Base-by-base conservation (phyloP, 2,888 invertebrate genomes). In the Eugnorisma glareosa region DNA sequence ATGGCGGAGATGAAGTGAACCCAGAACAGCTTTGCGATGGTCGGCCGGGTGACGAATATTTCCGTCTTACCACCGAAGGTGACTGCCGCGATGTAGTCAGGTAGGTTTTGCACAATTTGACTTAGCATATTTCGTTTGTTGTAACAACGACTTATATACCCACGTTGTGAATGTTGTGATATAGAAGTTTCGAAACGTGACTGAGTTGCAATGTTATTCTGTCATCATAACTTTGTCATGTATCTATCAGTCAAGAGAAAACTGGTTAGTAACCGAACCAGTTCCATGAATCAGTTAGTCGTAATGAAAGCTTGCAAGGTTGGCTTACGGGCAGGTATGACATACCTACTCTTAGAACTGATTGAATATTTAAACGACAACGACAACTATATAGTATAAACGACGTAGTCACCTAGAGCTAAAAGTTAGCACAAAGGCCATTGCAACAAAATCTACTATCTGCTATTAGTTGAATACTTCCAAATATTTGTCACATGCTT, bases 41-140 rank as follows among this genome's bases (percentile, higher is more conserved):
- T 91, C 97, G 99, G 89, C 98, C 99, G 7, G 98, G 98, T 31
- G 99, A 99, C 92, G 99, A 99, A 95, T 99, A 99, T 97, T 99
- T 99, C 97, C 97, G 99, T 87, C 97, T 99, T 89, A 97, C 97
- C 87, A 97, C 98, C 72, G 98, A 98, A 43, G 98, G 98, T 84
- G 99, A 99, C 95, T 99, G 99, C 95, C 97, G 99, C 90, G 99
- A 99, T 94, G 99, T 99, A 88, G 99, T 99, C 92, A 98, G 99
- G 98, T 99, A 97, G 97, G 94, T 86, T 81, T 75, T 80, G 72
- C 83, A 84, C 83, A 81, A 83, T 71, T 40, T 64, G 61, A 67
- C 70, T 79, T 81, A 70, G 63, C 70, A 82, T 79, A 85, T 77
- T 78, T 71, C 73, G 78, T 69, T 86, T 75, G 66, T 77, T 69